Percentiles rank a stretch among this genome's conserved stretches.
These are phyloP conservation scores for Notothenia rossii DNA, from an alignment of 2,113 vertebrate genomes.

Conservation along the genomic window DNA sequence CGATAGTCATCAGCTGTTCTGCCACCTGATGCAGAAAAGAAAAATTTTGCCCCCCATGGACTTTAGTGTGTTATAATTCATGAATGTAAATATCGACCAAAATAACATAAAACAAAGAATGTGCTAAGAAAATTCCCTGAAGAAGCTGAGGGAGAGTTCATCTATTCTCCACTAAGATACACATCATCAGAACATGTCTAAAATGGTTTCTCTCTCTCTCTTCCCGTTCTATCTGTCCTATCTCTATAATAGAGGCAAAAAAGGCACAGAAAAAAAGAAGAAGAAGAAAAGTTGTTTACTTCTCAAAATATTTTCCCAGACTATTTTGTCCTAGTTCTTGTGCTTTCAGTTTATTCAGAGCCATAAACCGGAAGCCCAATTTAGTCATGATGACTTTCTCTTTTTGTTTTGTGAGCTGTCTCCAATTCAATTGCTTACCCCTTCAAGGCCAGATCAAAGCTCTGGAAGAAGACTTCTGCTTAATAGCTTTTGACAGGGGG, in stretches of 20 bases:
- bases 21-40: constrained; percentile 86
- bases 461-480: constrained; percentile 6
- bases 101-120: constrained; percentile 35
- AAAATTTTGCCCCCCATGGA: neutral
- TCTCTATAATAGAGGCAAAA: too few relatives aligned
- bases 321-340: constrained; percentile 62
- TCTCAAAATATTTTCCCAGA: constrained; percentile 34
- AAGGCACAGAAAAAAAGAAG: too few relatives aligned
- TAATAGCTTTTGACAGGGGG: constrained; percentile 47
- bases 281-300: constrained; percentile 60
- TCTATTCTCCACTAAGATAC: constrained; percentile 25
- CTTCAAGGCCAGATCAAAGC: constrained; percentile 20
- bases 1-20: constrained; percentile 97
- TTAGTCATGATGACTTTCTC: constrained; percentile 14
- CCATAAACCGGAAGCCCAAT: neutral
- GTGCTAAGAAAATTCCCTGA: constrained; percentile 15
- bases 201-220: constrained; percentile 5
- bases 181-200: constrained; percentile 21
- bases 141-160: constrained; percentile 12
- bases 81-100: constrained; percentile 21
- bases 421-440: neutral
- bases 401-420: constrained; percentile 9
- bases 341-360: constrained; percentile 31
- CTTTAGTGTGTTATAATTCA: neutral
- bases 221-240: too few relatives aligned